Evolutionary conservation across 2,888 invertebrate species (phyloP).

Genomic region (Peribatodes rhomboidaria): DNA sequence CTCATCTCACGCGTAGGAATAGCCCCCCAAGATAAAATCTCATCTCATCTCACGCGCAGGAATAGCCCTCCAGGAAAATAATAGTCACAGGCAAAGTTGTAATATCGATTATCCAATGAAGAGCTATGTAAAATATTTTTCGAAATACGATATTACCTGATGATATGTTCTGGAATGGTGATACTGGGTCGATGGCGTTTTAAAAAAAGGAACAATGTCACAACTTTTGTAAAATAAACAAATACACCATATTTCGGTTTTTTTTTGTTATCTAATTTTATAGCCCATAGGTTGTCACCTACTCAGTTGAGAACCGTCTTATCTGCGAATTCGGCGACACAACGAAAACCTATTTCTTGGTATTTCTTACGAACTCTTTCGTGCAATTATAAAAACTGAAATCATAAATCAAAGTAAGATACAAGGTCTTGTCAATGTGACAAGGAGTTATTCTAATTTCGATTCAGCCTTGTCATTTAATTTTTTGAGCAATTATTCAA

Average conservation of each 20-base stretch:
- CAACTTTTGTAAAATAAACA: conserved; percentile 53
- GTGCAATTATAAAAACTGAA: background rate
- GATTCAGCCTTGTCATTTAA: conserved; percentile 53
- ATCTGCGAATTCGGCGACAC: too few species aligned
- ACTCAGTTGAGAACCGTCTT: too few species aligned
- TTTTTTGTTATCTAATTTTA: background rate
- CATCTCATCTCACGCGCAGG: too few species aligned
- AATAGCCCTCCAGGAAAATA: too few species aligned
- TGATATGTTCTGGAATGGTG: conserved; percentile 18
- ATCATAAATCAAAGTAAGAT: conserved; percentile 28
- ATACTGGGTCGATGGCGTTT: conserved; percentile 15
- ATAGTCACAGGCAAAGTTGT: background rate
- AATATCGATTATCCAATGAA: conserved; percentile 6
- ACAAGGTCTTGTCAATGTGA: conserved; percentile 25
- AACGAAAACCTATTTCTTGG: too few species aligned
- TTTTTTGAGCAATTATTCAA: conserved; percentile 71
- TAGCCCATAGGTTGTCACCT: too few species aligned
- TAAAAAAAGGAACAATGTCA: conserved; percentile 56
- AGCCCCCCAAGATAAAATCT: too few species aligned
- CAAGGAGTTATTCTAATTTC: conserved; percentile 41
- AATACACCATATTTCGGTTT: conserved; percentile 44
- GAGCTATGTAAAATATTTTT: conserved; percentile 18
- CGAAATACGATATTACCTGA: conserved; percentile 25
- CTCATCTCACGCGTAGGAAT: too few species aligned
- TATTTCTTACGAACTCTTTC: background rate